Conservation (phyloP, 2,797 vertebrate genomes). For the Mormyrus proboscirostris region DNA sequence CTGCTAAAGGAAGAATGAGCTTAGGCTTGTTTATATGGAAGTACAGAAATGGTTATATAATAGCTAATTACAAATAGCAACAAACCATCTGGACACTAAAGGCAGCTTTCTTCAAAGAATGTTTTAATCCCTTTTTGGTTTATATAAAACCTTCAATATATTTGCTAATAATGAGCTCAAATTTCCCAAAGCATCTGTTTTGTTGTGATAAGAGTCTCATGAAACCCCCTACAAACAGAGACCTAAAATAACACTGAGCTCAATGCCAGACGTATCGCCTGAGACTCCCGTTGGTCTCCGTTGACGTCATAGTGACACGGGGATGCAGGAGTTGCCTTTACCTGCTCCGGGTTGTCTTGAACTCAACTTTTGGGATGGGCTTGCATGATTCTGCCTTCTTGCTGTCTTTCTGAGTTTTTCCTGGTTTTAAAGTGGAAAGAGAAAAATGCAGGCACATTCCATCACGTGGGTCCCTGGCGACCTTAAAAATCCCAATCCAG, state of each 20-base stretch:
- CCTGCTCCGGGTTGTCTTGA: slow-evolving; percentile 91
- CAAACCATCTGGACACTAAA: slow-evolving; percentile 2
- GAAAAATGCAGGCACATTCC: not conserved
- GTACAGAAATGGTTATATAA: not conserved
- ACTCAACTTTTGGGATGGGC: slow-evolving; percentile 95
- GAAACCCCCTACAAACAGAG: not conserved
- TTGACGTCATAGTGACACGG: not conserved
- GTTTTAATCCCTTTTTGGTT: not conserved
- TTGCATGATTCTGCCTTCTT: slow-evolving; percentile 92
- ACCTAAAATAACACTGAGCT: not conserved
- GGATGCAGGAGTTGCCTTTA: slow-evolving; percentile 38
- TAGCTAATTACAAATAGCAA: not conserved
- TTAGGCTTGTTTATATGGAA: not conserved
- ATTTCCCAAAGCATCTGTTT: slow-evolving; percentile 14
- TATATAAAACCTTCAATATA: slow-evolving; percentile 1
- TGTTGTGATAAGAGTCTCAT: slow-evolving; percentile 1
- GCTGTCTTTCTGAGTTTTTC: slow-evolving; percentile 89
- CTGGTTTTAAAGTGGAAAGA: slow-evolving; percentile 51
- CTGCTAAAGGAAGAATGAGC: slow-evolving; percentile 50
- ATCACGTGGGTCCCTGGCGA: not conserved
- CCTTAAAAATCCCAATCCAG: not conserved
- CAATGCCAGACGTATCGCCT: not conserved
- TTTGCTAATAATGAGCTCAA: slow-evolving; percentile 9
- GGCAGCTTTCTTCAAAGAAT: slow-evolving; percentile 8
- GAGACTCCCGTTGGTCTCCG: not conserved